Evolutionary conservation across 2,888 invertebrate genomes (phyloP).

Genomic region (Tolmerus cingulatus): DNA sequence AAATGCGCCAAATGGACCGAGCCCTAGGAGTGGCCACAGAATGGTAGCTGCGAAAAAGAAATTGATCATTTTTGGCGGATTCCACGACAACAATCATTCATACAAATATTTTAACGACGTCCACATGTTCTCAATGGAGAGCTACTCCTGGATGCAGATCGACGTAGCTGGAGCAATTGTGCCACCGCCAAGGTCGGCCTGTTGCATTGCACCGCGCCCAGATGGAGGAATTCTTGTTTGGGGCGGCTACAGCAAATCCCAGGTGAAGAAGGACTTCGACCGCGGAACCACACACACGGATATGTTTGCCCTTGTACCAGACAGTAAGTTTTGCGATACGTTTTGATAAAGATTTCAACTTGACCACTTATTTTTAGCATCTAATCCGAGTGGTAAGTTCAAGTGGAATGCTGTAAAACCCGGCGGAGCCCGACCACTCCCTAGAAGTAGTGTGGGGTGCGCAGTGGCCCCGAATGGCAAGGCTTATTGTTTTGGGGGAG

Average conservation of each 20-base stretch:
- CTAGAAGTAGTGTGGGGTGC: constrained; percentile 75
- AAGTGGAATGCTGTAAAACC: constrained; percentile 76
- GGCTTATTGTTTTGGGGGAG: constrained; percentile 87
- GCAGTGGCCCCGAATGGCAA: constrained; percentile 70
- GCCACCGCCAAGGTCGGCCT: constrained; percentile 83
- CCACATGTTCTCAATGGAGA: constrained; percentile 80
- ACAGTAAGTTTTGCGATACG: constrained; percentile 65
- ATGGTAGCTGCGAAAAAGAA: constrained; percentile 84
- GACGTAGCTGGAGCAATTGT: constrained; percentile 69
- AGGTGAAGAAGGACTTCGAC: constrained; percentile 77
- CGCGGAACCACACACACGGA: constrained; percentile 76
- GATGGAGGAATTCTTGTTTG: constrained; percentile 75
- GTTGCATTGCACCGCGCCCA: constrained; percentile 64
- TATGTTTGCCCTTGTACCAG: constrained; percentile 71
- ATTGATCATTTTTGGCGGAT: constrained; percentile 89
- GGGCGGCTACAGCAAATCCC: constrained; percentile 81
- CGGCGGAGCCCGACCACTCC: constrained; percentile 70
- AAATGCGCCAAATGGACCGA: constrained; percentile 76
- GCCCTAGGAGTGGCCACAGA: constrained; percentile 86
- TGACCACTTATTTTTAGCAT: constrained; percentile 64
- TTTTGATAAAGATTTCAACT: neutral
- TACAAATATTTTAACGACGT: constrained; percentile 91
- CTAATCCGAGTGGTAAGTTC: constrained; percentile 72
- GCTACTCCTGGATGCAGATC: constrained; percentile 79
- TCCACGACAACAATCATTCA: constrained; percentile 85